Percentiles rank a stretch among this genome's conserved stretches.
Conservation (phyloP, 2,797 vertebrate species). For the Philypnodon macrostomus region DNA sequence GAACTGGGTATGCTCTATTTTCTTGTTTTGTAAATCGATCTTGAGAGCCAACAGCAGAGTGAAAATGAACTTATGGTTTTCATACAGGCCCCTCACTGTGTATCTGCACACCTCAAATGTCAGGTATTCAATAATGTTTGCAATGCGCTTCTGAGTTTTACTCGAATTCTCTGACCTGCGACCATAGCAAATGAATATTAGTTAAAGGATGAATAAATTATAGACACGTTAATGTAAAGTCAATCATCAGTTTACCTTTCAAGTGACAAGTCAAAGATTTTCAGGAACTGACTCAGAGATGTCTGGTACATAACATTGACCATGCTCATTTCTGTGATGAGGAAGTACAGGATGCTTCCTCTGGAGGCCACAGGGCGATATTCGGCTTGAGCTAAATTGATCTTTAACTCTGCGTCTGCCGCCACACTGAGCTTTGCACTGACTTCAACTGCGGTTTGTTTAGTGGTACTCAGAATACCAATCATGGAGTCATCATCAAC, state of each 20-base stretch:
- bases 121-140: constrained; percentile 91
- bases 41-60: constrained; percentile 89
- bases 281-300: constrained; percentile 88
- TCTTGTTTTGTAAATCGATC: constrained; percentile 90
- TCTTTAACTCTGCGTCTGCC: constrained; percentile 89
- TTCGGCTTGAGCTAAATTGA: constrained; percentile 90
- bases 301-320: constrained; percentile 95
- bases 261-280: constrained; percentile 89
- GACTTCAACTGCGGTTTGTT: constrained; percentile 89
- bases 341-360: constrained; percentile 91
- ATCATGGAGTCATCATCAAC: constrained; percentile 91
- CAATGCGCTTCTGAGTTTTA: constrained; percentile 88
- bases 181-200: background rate
- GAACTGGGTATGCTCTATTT: constrained; percentile 89
- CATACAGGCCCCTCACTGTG: constrained; percentile 87
- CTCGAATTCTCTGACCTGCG: constrained; percentile 86
- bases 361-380: constrained; percentile 91
- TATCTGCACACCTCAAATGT: constrained; percentile 90
- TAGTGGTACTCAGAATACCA: constrained; percentile 86
- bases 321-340: constrained; percentile 91
- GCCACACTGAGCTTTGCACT: constrained; percentile 85
- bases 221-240: background rate
- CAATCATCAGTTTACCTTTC: constrained; percentile 73
- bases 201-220: background rate
- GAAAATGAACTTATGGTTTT: constrained; percentile 95